Conservation (phyloP, 2,113 vertebrate genomes). For the Crotalus viridis region DNA sequence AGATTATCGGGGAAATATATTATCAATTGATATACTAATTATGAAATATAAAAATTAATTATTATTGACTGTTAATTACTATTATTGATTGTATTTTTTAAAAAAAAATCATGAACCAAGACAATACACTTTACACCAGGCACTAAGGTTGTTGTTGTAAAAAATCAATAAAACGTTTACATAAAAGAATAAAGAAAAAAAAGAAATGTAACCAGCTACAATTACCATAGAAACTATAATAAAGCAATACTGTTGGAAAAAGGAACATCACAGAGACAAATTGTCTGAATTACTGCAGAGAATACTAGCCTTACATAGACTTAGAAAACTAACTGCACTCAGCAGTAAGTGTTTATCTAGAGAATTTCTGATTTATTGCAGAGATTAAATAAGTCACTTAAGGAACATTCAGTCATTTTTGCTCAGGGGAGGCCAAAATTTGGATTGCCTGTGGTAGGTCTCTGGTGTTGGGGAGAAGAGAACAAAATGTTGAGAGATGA, state of each 20-base stretch:
- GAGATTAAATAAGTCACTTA: slow-evolving; percentile 46
- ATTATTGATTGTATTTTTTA: too few species aligned
- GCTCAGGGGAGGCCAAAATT: neutral
- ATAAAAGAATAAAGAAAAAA: too few species aligned
- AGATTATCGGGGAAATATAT: too few species aligned
- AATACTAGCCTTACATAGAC: slow-evolving; percentile 7
- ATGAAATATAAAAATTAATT: too few species aligned
- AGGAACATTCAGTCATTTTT: slow-evolving; percentile 41
- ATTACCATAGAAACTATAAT: neutral
- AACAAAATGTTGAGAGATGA: slow-evolving; percentile 1
- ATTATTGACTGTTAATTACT: too few species aligned
- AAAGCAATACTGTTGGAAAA: neutral
- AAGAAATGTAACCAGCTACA: neutral
- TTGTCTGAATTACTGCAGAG: neutral
- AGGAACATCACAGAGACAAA: neutral
- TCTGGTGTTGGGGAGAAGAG: neutral
- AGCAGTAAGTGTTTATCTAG: slow-evolving; percentile 36
- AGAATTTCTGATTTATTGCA: slow-evolving; percentile 38
- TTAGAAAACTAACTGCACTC: slow-evolving; percentile 9
- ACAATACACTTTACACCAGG: too few species aligned
- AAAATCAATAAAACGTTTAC: too few species aligned
- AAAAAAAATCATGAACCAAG: too few species aligned
- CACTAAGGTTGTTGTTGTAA: too few species aligned
- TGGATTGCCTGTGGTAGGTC: slow-evolving; percentile 11
- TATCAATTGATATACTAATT: too few species aligned